These are phyloP conservation scores for Drosophila fulvimacula DNA, from an alignment of 2,888 invertebrate species.

Conservation along the genomic window DNA sequence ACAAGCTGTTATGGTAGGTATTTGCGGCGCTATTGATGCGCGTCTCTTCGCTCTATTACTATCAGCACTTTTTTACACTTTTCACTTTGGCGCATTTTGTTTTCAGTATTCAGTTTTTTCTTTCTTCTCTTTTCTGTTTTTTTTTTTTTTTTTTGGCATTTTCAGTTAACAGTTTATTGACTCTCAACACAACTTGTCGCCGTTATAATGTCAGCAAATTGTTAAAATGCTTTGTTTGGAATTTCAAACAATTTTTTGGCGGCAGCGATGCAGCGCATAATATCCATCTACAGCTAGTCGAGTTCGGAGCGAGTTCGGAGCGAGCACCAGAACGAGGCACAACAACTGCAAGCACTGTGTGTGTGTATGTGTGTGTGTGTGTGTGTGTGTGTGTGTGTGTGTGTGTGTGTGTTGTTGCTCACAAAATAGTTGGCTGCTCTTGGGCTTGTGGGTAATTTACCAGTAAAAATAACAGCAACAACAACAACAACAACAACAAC, in stretches of 20 bases:
- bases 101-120: conserved; percentile 3
- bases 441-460: conserved; percentile 70
- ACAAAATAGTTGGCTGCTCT: conserved; percentile 53
- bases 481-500: conserved; percentile 27
- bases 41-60: conserved; percentile 73
- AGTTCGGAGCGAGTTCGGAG: no score
- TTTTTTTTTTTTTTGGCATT: conserved; percentile 22
- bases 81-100: conserved; percentile 63
- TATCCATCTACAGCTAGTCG: conserved; percentile 8
- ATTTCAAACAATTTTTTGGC: conserved; percentile 77
- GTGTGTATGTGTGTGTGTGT: conserved; percentile 4
- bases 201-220: conserved; percentile 80
- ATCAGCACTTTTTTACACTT: conserved; percentile 70
- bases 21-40: conserved; percentile 64
- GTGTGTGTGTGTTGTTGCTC: conserved; percentile 19
- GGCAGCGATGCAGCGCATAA: conserved; percentile 41
- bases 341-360: neutral
- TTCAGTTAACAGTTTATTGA: conserved; percentile 79
- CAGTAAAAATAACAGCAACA: conserved; percentile 57
- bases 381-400: conserved; percentile 7
- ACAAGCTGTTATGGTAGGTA: conserved; percentile 35
- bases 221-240: conserved; percentile 79
- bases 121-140: conserved; percentile 21
- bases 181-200: conserved; percentile 75
- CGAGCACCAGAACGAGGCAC: conserved; percentile 1